Percentiles rank a stretch among this genome's conserved stretches.
These are phyloP conservation scores for Magallana nippona DNA, from an alignment of 2,888 invertebrate species.

Conservation along the genomic window DNA sequence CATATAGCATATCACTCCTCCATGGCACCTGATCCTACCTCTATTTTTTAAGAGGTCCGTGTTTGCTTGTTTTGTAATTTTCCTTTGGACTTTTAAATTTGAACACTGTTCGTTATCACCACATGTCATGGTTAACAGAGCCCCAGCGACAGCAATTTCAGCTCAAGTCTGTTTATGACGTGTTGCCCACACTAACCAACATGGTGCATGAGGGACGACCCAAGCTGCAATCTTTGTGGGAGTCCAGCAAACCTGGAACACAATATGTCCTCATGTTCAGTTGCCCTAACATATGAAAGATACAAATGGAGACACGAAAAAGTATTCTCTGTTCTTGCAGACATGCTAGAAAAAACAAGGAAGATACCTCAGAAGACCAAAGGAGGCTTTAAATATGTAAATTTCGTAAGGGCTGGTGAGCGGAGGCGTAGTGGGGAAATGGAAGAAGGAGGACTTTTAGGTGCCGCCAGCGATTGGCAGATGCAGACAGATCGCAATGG, in stretches of 20 bases:
- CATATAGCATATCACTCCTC: too few species aligned
- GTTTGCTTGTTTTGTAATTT: too few species aligned
- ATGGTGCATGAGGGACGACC: constrained; percentile 42
- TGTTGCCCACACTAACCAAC: constrained; percentile 39
- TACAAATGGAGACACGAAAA: constrained; percentile 39
- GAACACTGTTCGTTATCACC: too few species aligned
- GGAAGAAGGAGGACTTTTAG: constrained; percentile 22
- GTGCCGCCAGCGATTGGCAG: neutral
- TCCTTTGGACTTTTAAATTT: too few species aligned
- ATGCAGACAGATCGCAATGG: neutral
- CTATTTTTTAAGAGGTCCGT: too few species aligned
- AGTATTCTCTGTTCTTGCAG: constrained; percentile 7
- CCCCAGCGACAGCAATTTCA: neutral
- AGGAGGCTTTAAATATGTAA: constrained; percentile 34
- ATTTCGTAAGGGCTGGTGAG: constrained; percentile 3
- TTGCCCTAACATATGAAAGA: constrained; percentile 40
- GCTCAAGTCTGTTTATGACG: constrained; percentile 33
- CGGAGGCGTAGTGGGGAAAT: neutral
- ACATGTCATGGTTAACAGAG: constrained; percentile 44
- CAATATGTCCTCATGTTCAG: constrained; percentile 43
- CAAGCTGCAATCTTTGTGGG: constrained; percentile 44
- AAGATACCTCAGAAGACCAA: neutral
- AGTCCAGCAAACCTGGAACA: constrained; percentile 47
- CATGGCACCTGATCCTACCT: too few species aligned
- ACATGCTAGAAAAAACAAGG: too few species aligned